Conservation (phyloP, 2,888 invertebrate genomes). For the Troglohyphantes excavatus region DNA sequence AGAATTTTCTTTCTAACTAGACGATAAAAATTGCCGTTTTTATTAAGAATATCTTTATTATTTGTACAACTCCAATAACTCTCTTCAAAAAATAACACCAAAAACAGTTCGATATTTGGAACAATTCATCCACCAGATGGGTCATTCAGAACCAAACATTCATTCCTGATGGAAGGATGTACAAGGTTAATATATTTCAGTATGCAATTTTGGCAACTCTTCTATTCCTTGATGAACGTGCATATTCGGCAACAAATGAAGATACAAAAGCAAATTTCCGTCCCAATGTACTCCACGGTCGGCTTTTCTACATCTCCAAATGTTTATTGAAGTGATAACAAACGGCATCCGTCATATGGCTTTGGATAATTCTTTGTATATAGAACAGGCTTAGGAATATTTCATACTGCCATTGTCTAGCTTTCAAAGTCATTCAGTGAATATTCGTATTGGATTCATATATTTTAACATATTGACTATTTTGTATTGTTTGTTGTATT, state of each 20-base stretch:
- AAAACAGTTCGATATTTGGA: no score
- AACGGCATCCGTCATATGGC: background rate
- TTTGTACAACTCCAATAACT: no score
- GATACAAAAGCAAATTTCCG: no score
- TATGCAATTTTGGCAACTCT: background rate
- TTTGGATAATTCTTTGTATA: background rate
- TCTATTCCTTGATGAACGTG: background rate
- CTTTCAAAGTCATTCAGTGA: background rate
- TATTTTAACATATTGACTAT: no score
- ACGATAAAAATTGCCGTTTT: no score
- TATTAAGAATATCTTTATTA: no score
- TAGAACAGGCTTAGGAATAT: background rate
- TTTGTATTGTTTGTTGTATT: no score
- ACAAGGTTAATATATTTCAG: background rate
- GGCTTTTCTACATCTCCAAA: background rate
- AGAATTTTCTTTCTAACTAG: no score
- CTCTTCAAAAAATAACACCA: no score
- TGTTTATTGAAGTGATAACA: constrained; percentile 4
- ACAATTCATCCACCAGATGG: no score
- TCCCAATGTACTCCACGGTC: background rate
- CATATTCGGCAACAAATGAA: background rate
- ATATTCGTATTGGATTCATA: background rate
- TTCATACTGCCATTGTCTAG: background rate
- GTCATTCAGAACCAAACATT: no score
- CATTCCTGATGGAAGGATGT: no score